These are phyloP conservation scores for Pedetes capensis DNA, from an alignment of 2,113 vertebrate genomes.

Conservation along the genomic window DNA sequence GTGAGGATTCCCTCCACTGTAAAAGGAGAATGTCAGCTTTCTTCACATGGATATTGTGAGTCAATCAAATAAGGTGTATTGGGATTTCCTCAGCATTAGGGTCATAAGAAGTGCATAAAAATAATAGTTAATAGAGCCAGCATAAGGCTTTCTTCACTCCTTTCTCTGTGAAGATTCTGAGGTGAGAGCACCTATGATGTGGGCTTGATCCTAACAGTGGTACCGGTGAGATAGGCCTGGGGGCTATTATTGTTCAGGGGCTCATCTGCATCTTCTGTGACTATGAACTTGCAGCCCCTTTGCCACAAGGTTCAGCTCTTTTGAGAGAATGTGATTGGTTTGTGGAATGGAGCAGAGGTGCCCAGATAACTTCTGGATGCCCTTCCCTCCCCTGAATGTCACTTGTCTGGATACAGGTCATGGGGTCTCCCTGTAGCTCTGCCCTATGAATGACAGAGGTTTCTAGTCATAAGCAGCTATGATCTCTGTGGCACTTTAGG, in stretches of 20 bases:
- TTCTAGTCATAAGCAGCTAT: neutral
- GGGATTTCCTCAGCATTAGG: neutral
- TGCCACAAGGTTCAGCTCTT: too few species aligned
- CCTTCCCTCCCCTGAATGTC: fast-evolving
- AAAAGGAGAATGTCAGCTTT: neutral
- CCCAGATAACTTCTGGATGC: neutral
- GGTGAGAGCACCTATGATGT: neutral
- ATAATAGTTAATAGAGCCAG: neutral
- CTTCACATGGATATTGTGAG: neutral
- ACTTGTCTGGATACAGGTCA: neutral
- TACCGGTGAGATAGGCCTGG: too few species aligned
- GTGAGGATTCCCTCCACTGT: neutral
- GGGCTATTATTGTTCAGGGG: neutral
- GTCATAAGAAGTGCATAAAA: neutral
- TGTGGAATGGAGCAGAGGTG: neutral
- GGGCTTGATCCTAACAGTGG: neutral
- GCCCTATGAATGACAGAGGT: neutral
- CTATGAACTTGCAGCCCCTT: neutral
- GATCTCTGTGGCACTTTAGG: neutral
- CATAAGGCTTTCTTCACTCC: neutral
- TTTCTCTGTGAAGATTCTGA: neutral
- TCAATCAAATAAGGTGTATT: neutral
- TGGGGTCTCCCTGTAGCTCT: neutral
- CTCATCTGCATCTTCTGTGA: neutral
- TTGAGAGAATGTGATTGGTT: neutral